Conservation (phyloP, 2,888 invertebrate species). For the Hetaerina titia region DNA sequence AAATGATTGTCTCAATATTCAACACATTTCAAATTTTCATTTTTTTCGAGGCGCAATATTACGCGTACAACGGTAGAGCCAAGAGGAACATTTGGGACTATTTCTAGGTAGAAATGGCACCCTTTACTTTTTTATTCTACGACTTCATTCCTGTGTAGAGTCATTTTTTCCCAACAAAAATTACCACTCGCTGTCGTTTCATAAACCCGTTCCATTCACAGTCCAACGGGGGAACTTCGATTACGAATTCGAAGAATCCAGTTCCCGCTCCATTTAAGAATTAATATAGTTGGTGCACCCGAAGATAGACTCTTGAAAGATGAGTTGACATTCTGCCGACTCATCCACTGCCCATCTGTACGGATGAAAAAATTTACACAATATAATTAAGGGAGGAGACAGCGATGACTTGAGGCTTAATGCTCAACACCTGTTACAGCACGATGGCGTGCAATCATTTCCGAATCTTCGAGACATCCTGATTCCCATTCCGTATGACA, state of each 20-base stretch:
- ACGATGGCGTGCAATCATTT: background rate
- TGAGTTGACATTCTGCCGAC: background rate
- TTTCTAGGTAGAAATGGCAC: too few species aligned
- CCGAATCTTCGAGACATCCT: background rate
- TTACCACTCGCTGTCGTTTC: background rate
- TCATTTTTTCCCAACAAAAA: too few species aligned
- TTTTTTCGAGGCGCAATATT: too few species aligned
- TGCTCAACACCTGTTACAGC: background rate
- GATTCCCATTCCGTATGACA: background rate
- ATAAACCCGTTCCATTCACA: background rate
- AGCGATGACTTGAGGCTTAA: background rate
- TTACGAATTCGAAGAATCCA: background rate
- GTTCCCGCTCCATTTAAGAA: background rate
- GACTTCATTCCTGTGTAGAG: too few species aligned
- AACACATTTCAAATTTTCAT: too few species aligned
- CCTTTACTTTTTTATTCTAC: too few species aligned
- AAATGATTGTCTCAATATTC: too few species aligned
- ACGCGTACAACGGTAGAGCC: too few species aligned
- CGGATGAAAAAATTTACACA: background rate
- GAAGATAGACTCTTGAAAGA: background rate
- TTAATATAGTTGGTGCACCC: background rate
- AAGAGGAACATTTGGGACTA: too few species aligned
- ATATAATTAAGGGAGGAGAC: background rate
- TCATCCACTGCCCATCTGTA: background rate
- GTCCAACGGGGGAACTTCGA: background rate